Evolutionary conservation across 1,140 invertebrate genomes (phyloP).

Genomic region (Rhopalosiphum maidis): DNA sequence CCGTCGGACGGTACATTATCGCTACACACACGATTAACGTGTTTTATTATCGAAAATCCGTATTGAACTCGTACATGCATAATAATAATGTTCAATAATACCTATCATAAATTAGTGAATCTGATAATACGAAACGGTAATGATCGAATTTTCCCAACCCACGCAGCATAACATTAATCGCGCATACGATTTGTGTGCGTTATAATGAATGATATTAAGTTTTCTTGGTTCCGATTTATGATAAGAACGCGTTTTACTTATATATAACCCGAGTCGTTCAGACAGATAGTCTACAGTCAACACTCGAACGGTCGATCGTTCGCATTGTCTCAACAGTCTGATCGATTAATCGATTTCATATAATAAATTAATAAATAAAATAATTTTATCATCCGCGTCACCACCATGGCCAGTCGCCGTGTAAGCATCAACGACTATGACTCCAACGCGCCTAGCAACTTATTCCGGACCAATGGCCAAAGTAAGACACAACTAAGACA

Average conservation of each 20-base stretch:
- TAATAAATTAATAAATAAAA: neutral
- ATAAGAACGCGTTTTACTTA: neutral
- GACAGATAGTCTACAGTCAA: constrained; percentile 17
- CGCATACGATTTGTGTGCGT: neutral
- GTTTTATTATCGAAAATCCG: neutral
- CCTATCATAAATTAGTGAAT: no score
- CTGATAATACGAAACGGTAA: neutral
- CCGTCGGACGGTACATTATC: neutral
- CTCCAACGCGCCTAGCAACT: neutral
- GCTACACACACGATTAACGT: neutral
- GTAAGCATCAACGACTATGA: neutral
- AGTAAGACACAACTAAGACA: neutral
- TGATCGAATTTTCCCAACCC: neutral
- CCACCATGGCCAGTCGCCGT: neutral
- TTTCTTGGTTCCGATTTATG: neutral
- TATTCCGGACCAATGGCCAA: constrained; percentile 47
- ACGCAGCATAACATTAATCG: neutral
- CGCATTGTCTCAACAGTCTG: neutral
- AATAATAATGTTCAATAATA: neutral
- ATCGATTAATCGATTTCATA: neutral
- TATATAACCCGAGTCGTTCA: neutral
- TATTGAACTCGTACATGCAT: neutral
- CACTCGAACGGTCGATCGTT: neutral
- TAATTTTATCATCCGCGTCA: neutral
- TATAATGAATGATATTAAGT: neutral